A percentile compares a stretch with the other conserved stretches of the same genome.
Evolutionary conservation across 2,888 invertebrate species (phyloP).

Genomic region (Odontocerum albicorne): DNA sequence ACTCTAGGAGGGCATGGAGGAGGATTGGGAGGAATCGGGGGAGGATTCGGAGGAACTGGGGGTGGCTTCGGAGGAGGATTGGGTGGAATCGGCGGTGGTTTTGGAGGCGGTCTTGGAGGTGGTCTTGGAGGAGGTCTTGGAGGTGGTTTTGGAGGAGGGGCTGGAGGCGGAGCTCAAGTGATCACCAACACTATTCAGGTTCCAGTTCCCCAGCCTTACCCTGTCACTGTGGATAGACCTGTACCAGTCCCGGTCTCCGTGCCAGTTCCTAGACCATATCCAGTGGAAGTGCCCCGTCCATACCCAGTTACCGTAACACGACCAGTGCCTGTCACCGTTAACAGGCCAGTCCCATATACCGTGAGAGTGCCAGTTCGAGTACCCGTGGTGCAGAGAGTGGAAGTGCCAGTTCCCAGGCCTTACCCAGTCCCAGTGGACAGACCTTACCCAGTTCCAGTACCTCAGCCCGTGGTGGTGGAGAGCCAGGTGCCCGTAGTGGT

Average conservation of each 20-base stretch:
- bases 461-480: conserved; percentile 26
- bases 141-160: conserved; percentile 8
- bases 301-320: conserved; percentile 20
- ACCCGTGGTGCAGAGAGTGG: conserved; percentile 24
- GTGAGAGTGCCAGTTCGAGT: conserved; percentile 27
- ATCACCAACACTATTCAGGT: conserved; percentile 43
- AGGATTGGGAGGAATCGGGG: background rate
- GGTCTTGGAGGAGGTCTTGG: conserved; percentile 1
- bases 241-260: conserved; percentile 51
- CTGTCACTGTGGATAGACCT: conserved; percentile 51
- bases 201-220: conserved; percentile 55
- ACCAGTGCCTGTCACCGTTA: conserved; percentile 20
- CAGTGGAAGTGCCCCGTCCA: conserved; percentile 24
- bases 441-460: conserved; percentile 17
- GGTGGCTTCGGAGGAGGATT: too few species aligned
- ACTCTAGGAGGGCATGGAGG: conserved; percentile 4
- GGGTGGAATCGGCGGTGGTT: too few species aligned
- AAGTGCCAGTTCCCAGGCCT: conserved; percentile 27
- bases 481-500: conserved; percentile 24
- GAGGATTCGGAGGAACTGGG: background rate
- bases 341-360: conserved; percentile 30
- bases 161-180: conserved; percentile 13
- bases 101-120: too few species aligned
- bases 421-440: conserved; percentile 29
- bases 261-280: conserved; percentile 40